phyloP scores from a whole-genome alignment of 2,797 vertebrate species.

The Helarctos malayanus region DNA sequence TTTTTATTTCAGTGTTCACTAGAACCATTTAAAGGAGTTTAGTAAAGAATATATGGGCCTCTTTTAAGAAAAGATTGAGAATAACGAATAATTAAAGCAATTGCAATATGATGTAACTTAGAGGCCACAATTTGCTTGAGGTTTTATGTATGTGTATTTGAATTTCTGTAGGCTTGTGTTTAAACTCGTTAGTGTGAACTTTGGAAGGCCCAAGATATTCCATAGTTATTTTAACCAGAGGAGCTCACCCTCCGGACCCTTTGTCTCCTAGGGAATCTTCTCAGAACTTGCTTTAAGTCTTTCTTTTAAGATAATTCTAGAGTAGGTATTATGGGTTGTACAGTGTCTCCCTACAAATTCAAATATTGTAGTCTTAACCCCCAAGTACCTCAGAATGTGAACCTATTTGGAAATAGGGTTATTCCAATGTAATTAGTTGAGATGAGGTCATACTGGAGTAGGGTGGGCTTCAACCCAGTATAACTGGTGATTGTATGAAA shows the following conservation, averaged over 20 bases:
- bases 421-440: neutral
- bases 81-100: neutral
- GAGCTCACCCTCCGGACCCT: neutral
- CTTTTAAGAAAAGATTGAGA: neutral
- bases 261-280: neutral
- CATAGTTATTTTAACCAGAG: neutral
- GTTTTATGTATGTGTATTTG: neutral
- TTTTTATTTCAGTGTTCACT: neutral
- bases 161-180: neutral
- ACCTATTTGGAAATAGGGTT: neutral
- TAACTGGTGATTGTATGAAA: neutral
- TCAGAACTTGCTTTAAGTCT: neutral
- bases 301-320: neutral
- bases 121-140: neutral
- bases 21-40: neutral
- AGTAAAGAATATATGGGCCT: neutral
- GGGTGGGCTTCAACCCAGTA: neutral
- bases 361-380: neutral
- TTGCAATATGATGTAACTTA: neutral
- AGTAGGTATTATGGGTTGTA: neutral
- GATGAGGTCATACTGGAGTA: neutral
- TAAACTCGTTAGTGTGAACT: neutral
- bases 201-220: neutral
- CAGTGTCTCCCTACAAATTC: neutral
- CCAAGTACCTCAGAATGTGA: neutral